Percentiles rank a stretch among this genome's conserved stretches.
These are phyloP conservation scores for Cathartes aura DNA, from an alignment of 2,113 vertebrate species.

Conservation along the genomic window DNA sequence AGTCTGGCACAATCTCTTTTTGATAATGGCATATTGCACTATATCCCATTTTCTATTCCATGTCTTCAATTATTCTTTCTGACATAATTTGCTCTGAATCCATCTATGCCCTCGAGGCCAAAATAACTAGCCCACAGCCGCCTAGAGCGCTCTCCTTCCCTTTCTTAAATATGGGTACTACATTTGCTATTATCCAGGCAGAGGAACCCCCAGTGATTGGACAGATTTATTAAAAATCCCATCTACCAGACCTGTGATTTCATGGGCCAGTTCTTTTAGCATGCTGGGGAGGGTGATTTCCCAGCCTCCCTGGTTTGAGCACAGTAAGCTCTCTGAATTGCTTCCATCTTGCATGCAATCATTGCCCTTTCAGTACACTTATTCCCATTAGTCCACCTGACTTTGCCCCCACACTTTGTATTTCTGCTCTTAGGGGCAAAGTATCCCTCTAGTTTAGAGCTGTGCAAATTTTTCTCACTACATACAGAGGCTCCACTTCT, in stretches of 20 bases:
- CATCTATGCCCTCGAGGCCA: slow-evolving; percentile 55
- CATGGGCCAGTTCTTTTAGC: not conserved
- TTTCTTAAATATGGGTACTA: slow-evolving; percentile 38
- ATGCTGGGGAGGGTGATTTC: not conserved
- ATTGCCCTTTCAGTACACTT: not conserved
- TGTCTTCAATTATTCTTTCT: slow-evolving; percentile 68
- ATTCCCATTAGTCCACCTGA: not conserved
- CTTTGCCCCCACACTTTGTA: not conserved
- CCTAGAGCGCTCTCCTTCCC: not conserved
- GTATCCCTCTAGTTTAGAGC: not conserved
- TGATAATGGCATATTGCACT: slow-evolving; percentile 60
- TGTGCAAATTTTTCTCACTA: not conserved
- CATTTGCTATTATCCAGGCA: slow-evolving; percentile 6
- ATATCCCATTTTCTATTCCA: slow-evolving; percentile 66
- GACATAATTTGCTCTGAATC: slow-evolving; percentile 68
- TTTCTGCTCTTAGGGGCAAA: not conserved
- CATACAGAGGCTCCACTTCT: not conserved
- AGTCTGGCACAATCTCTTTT: slow-evolving; percentile 63
- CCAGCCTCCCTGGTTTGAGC: not conserved
- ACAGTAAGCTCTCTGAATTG: not conserved
- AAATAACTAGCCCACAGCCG: slow-evolving; percentile 41
- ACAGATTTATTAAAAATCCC: slow-evolving; percentile 44
- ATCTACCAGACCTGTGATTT: not conserved
- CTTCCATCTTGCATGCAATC: not conserved
- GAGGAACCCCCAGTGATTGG: slow-evolving; percentile 22